These are phyloP conservation scores for Geodia barretti DNA, from an alignment of 37 sponge, comb jelly and placozoan species.

Conservation along the genomic window DNA sequence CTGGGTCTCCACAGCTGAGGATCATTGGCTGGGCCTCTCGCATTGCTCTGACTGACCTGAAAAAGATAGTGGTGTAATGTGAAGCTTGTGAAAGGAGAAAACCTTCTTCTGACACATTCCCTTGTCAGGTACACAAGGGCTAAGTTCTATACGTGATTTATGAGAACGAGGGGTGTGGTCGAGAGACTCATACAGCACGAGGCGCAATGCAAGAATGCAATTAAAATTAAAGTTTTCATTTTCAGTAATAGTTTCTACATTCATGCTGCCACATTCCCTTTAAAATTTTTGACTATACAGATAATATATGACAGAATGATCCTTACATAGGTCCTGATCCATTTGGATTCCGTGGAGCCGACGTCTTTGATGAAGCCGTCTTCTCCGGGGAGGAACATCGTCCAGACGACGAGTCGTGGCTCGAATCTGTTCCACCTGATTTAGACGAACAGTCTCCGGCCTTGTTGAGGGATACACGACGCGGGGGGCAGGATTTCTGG, in stretches of 20 bases:
- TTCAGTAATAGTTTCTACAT: no score
- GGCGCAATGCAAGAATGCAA: no score
- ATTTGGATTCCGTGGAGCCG: conserved; percentile 32
- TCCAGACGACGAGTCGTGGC: not conserved
- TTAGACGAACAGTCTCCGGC: not conserved
- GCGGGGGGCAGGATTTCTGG: not conserved
- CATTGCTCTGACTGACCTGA: conserved; percentile 11
- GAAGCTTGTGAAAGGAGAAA: not conserved
- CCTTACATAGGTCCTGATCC: conserved; percentile 46
- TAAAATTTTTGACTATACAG: no score
- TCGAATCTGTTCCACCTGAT: not conserved
- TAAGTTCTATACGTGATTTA: no score
- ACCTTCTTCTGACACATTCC: no score
- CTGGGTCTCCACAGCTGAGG: conserved; percentile 56
- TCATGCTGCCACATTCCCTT: no score
- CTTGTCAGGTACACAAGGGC: no score
- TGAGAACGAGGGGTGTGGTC: no score
- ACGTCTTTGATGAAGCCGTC: not conserved
- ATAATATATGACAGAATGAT: no score
- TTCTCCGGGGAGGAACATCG: not conserved
- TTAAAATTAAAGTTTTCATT: no score
- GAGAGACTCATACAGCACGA: no score
- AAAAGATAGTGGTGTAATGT: not conserved
- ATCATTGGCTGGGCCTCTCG: conserved; percentile 20
- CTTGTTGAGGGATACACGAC: not conserved